Evolutionary conservation across 2,888 invertebrate genomes (phyloP).

Genomic region (Aleiodes testaceus): DNA sequence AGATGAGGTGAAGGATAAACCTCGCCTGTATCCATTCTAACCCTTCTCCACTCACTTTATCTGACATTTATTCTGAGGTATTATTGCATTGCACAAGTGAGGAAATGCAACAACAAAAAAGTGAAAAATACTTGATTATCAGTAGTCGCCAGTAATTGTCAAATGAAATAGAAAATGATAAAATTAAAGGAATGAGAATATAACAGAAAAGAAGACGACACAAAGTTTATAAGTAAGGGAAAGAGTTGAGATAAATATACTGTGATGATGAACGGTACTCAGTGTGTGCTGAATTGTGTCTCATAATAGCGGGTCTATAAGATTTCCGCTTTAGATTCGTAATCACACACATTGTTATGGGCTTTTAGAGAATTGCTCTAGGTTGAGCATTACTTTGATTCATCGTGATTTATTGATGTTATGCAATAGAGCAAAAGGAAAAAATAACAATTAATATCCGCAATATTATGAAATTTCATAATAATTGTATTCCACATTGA

Average conservation of each 20-base stretch:
- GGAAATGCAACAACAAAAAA: no score
- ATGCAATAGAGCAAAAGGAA: background rate
- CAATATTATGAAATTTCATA: no score
- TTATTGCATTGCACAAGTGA: constrained; percentile 29
- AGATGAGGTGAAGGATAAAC: constrained; percentile 46
- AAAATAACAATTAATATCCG: no score
- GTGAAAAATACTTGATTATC: constrained; percentile 17
- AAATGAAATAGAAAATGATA: background rate
- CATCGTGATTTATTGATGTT: constrained; percentile 3
- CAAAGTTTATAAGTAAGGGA: constrained; percentile 8
- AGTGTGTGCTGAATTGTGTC: constrained; percentile 6
- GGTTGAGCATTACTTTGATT: background rate
- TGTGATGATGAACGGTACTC: constrained; percentile 33
- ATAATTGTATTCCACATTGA: no score
- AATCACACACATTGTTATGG: background rate
- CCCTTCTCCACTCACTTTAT: constrained; percentile 61
- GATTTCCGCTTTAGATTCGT: constrained; percentile 29
- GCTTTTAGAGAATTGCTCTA: background rate
- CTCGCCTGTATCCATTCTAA: constrained; percentile 23
- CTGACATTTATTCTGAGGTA: constrained; percentile 56
- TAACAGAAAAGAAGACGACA: background rate
- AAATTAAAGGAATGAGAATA: constrained; percentile 5
- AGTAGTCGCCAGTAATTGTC: constrained; percentile 1
- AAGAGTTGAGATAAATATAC: background rate
- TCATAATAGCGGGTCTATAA: constrained; percentile 9